Evolutionary conservation across 2,113 vertebrate genomes (phyloP).

Genomic region (Brachyhypopomus gauderio): DNA sequence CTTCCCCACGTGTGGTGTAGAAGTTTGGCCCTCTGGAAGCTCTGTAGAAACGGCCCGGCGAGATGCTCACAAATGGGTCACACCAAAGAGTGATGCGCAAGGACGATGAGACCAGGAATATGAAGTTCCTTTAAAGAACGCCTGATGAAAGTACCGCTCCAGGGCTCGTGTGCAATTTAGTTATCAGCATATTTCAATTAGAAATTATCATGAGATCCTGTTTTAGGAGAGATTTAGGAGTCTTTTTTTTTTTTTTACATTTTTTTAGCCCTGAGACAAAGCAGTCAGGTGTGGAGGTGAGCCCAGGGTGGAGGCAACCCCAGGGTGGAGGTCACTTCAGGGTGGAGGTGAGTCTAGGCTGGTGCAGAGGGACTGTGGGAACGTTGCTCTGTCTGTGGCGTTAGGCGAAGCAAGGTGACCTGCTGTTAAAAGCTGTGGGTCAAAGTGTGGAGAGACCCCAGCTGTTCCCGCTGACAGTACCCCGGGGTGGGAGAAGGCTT

Average conservation of each 20-base stretch:
- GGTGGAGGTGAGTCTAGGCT: conserved; percentile 3
- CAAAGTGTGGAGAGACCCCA: conserved; percentile 38
- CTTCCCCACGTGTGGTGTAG: neutral
- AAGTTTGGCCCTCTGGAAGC: neutral
- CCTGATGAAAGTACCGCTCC: conserved; percentile 12
- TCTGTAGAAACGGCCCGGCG: neutral
- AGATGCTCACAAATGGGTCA: neutral
- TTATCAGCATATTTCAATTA: conserved; percentile 46
- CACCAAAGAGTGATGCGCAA: neutral
- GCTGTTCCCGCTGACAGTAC: conserved; percentile 51
- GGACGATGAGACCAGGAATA: neutral
- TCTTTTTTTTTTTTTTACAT: conserved; percentile 1
- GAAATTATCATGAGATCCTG: neutral
- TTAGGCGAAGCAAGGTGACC: conserved; percentile 44
- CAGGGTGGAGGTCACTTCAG: neutral
- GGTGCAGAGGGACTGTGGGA: conserved; percentile 12
- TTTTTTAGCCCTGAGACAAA: neutral
- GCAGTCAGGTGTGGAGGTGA: conserved; percentile 30
- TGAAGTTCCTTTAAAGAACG: neutral
- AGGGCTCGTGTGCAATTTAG: conserved; percentile 7
- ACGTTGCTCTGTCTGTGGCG: conserved; percentile 22
- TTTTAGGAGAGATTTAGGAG: conserved; percentile 5
- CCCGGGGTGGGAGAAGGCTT: conserved; percentile 42
- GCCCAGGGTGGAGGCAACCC: neutral
- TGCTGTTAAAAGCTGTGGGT: conserved; percentile 46